phyloP scores from a whole-genome alignment of 1,140 invertebrate species.

The Drosophila sturtevanti region DNA sequence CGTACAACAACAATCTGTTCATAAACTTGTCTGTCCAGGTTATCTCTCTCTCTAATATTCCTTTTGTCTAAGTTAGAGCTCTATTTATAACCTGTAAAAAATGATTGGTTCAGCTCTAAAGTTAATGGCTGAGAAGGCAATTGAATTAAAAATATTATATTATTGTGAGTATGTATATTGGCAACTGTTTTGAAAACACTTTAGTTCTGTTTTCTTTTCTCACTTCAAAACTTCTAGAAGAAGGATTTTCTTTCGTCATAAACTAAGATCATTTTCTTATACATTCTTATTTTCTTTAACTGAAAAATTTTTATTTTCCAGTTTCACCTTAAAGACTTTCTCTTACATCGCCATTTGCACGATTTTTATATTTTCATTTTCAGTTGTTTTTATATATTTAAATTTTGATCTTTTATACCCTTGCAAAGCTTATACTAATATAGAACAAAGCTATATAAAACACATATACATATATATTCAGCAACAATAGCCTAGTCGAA shows the following conservation, averaged over 20 bases:
- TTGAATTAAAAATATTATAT: background rate
- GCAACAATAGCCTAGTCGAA: no score
- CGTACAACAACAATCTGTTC: background rate
- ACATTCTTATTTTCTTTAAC: background rate
- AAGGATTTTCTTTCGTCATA: background rate
- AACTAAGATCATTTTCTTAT: no score
- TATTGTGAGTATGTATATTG: no score
- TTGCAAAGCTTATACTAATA: no score
- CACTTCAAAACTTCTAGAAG: background rate
- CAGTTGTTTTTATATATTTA: background rate
- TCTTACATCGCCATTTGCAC: background rate
- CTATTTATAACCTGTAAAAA: background rate
- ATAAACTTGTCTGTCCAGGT: background rate
- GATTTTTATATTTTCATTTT: background rate
- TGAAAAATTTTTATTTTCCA: background rate
- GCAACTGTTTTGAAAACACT: background rate
- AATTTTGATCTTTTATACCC: background rate
- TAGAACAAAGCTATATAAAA: no score
- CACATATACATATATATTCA: no score
- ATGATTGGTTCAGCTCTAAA: background rate
- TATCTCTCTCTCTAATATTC: background rate
- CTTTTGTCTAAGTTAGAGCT: background rate
- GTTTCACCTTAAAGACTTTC: background rate
- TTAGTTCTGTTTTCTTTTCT: background rate
- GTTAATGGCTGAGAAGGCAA: background rate